Base-by-base conservation (phyloP, 2,888 invertebrate species). In the Cenopis cana region DNA sequence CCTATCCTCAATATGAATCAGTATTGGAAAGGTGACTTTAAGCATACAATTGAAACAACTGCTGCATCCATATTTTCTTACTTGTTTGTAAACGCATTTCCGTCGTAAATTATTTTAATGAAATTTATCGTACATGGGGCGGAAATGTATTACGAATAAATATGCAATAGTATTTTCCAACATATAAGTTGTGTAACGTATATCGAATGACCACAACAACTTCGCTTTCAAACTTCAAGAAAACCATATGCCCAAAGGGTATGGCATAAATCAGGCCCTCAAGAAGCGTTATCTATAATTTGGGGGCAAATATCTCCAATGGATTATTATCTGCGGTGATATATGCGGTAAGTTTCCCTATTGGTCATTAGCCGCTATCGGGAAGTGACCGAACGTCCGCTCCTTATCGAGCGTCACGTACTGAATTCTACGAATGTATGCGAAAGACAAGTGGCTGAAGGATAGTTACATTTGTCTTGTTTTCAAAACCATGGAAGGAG, bases 331-430 rank as follows among this genome's bases (percentile, higher is more conserved):
- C 71, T 64, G 59, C 41, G 18, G 69, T 69, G 68, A 72, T 73
- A 66, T 76, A 76, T 75, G 71, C 76, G 71, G 69, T 57, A 78
- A 77, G 75, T 76, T 77, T 71, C 75, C 73, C 73, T 69, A 77
- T 75, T 70, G 75, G 74, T 68, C 70, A 73, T 75, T 71, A 73
- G 62, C 68, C 66, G 74, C 68, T 76, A 76, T 76, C 75, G 60
- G 57, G 59, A 17, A 59, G 33, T 66, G 70, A 70, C 70, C 70
- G 60, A 36, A 46, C 54, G 41, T 36, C n/a, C 10, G 20, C 64
- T 5, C 8, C 33, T 64, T 64, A 64, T 64, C 64, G 52, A 10
- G 38, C 64, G 62, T 62, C 62, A 64, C 64, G 64, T 64, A 38
- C 38, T 4, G 24, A 46, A 52, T 52, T 62, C 50, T 50, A 38